Evolutionary conservation across 2,797 vertebrate species (phyloP).

Genomic region (Dermochelys coriacea): DNA sequence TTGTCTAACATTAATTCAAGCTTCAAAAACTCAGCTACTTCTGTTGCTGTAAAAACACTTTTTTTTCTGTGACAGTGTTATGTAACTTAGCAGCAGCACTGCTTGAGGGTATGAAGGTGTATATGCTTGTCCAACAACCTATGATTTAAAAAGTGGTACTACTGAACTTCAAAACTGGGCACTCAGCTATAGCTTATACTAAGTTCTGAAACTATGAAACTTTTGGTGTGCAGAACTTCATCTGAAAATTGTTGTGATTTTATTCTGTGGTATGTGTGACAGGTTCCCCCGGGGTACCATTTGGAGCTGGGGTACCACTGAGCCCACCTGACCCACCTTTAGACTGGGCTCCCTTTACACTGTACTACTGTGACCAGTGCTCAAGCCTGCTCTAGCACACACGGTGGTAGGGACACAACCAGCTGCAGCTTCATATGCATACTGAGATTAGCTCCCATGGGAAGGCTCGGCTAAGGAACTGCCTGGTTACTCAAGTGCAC

Average conservation of each 20-base stretch:
- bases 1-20: not conserved
- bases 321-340: no score
- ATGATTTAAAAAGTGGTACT: not conserved
- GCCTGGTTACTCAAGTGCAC: no score
- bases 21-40: not conserved
- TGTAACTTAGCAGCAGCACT: not conserved
- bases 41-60: not conserved
- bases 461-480: no score
- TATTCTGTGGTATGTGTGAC: not conserved
- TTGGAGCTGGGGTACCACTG: no score
- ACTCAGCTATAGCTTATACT: not conserved
- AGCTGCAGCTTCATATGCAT: no score
- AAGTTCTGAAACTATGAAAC: not conserved
- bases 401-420: no score
- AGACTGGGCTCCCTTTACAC: no score
- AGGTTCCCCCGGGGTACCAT: no score
- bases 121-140: not conserved
- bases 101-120: not conserved
- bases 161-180: not conserved
- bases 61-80: not conserved
- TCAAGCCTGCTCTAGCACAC: no score
- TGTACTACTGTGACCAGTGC: no score
- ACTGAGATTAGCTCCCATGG: no score
- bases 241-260: not conserved
- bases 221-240: not conserved